phyloP scores from a whole-genome alignment of 2,888 invertebrate genomes.

The Parthenolecanium corni region DNA sequence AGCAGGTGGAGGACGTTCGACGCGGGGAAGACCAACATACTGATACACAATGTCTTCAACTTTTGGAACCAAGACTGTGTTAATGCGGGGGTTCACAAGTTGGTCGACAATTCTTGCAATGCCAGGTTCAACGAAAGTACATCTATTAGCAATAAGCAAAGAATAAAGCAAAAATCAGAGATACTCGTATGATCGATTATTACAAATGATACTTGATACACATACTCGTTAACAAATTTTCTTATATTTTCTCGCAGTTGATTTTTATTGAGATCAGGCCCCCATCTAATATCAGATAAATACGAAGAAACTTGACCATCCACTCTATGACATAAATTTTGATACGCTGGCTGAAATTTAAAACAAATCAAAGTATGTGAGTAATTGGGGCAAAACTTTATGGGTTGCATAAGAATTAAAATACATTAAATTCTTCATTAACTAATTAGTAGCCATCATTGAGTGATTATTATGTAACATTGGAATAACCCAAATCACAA shows the following conservation, averaged over 20 bases:
- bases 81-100: constrained; percentile 86
- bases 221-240: constrained; percentile 77
- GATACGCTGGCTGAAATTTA: constrained; percentile 68
- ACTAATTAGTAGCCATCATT: not conserved
- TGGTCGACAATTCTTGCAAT: constrained; percentile 92
- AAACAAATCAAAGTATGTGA: too few species aligned
- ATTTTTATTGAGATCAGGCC: constrained; percentile 78
- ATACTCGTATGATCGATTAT: not conserved
- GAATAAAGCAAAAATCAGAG: not conserved
- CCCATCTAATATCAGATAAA: constrained; percentile 71
- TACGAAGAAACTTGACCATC: constrained; percentile 78
- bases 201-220: constrained; percentile 30
- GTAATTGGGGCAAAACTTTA: too few species aligned
- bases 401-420: too few species aligned
- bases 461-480: not conserved
- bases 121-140: constrained; percentile 67
- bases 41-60: constrained; percentile 83
- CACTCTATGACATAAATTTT: constrained; percentile 79
- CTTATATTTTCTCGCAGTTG: constrained; percentile 78
- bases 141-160: constrained; percentile 34
- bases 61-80: constrained; percentile 74
- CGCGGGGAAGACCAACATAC: constrained; percentile 60
- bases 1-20: not conserved
- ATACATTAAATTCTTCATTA: not conserved
- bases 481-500: not conserved